Conservation (phyloP, 2,888 invertebrate species). For the Capitulum mitella region DNA sequence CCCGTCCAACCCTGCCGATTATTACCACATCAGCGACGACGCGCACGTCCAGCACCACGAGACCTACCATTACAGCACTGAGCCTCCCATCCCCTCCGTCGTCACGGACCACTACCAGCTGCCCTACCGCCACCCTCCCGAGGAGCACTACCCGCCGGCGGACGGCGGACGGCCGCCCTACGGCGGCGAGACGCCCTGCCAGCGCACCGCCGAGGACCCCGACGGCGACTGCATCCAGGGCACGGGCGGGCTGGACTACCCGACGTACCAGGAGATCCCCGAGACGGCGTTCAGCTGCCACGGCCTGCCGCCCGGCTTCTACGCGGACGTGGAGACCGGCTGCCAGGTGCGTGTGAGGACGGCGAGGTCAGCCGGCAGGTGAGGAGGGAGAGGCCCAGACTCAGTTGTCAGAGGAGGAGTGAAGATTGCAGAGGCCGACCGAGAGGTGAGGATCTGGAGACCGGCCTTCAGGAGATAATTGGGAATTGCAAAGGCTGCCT, state of each 20-base stretch:
- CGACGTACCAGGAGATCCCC: constrained; percentile 27
- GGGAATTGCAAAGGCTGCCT: no score
- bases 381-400: background rate
- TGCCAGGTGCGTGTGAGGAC: background rate
- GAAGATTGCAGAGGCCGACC: background rate
- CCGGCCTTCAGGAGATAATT: no score
- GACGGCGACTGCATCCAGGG: constrained; percentile 28
- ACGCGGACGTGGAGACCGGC: background rate
- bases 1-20: background rate
- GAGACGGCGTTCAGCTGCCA: constrained; percentile 30
- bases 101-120: background rate
- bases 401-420: background rate
- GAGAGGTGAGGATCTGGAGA: no score
- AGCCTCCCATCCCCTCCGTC: background rate
- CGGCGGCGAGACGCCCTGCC: background rate
- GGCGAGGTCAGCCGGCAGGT: constrained; percentile 33
- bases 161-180: background rate
- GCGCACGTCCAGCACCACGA: background rate
- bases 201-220: background rate
- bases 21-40: background rate
- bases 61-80: background rate
- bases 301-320: constrained; percentile 25
- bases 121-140: background rate
- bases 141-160: background rate
- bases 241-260: constrained; percentile 29